Conservation (phyloP, 2,113 vertebrate species). For the Conger conger region DNA sequence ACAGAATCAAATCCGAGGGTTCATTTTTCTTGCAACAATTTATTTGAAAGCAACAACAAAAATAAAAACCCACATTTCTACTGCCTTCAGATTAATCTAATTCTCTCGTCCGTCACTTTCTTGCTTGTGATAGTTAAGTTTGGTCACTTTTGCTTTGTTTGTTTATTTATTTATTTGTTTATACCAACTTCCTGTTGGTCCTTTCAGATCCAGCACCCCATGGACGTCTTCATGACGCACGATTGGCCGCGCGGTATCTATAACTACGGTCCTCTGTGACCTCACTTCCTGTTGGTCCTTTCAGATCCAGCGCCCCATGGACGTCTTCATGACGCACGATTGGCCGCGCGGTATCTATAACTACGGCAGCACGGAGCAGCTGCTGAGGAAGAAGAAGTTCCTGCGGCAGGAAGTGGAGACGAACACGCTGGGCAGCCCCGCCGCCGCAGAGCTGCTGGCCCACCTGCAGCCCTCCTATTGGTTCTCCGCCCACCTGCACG, state of each 20-base stretch:
- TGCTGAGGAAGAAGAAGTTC: constrained; percentile 88
- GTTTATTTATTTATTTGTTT: too few relatives aligned
- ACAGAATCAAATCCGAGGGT: not conserved
- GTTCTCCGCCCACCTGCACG: constrained; percentile 96
- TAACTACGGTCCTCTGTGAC: not conserved
- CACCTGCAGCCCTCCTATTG: constrained; percentile 90
- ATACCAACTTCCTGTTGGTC: constrained; percentile 12
- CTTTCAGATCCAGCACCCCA: constrained; percentile 80
- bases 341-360: constrained; percentile 95
- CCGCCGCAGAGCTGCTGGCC: constrained; percentile 86
- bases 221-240: constrained; percentile 93
- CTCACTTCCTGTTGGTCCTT: constrained; percentile 9
- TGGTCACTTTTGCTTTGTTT: too few relatives aligned
- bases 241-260: constrained; percentile 82
- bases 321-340: constrained; percentile 94
- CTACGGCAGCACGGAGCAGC: constrained; percentile 83
- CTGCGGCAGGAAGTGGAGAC: constrained; percentile 90
- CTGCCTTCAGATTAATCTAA: too few relatives aligned
- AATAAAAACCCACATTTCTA: too few relatives aligned
- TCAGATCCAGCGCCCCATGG: constrained; percentile 85
- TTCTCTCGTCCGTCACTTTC: too few relatives aligned
- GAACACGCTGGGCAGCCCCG: constrained; percentile 88
- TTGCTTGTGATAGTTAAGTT: too few relatives aligned
- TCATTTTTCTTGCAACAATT: too few relatives aligned
- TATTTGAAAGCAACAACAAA: too few relatives aligned